A percentile compares a stretch with the other conserved stretches of the same genome.
These are phyloP conservation scores for Formicarius rufipectus DNA, from an alignment of 2,113 vertebrate species.

Conservation along the genomic window DNA sequence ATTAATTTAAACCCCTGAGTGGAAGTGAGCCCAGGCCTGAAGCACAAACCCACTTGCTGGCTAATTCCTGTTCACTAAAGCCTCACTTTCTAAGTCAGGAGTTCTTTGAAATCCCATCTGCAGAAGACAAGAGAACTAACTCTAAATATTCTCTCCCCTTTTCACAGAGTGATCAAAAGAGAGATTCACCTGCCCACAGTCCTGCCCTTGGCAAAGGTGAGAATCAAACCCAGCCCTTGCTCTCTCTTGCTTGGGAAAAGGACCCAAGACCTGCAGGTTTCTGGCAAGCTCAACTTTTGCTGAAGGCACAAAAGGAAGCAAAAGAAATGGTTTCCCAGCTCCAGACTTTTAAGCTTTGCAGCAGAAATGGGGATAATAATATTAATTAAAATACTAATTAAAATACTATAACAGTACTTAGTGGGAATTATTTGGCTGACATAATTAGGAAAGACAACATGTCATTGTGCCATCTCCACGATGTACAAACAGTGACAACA, in stretches of 20 bases:
- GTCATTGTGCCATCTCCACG: constrained; percentile 19
- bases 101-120: neutral
- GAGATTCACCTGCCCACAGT: rapidly evolving
- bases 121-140: neutral
- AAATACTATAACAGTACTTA: constrained; percentile 32
- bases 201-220: neutral
- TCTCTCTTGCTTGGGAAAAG: neutral
- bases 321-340: neutral
- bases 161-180: neutral
- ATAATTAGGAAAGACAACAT: constrained; percentile 61
- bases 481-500: constrained; percentile 38
- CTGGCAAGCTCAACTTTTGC: neutral
- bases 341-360: neutral
- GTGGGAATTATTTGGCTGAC: constrained; percentile 39
- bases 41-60: neutral
- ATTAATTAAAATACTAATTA: constrained; percentile 66
- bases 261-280: neutral
- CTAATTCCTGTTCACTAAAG: neutral
- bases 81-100: neutral
- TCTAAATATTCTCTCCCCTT: neutral
- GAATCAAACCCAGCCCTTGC: neutral
- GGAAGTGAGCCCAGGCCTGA: neutral
- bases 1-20: neutral
- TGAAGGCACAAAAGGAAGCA: neutral
- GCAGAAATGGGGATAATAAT: neutral